A percentile compares a stretch with the other conserved stretches of the same genome.
Conservation (phyloP, 2,888 invertebrate species). For the Pandemis heparana region DNA sequence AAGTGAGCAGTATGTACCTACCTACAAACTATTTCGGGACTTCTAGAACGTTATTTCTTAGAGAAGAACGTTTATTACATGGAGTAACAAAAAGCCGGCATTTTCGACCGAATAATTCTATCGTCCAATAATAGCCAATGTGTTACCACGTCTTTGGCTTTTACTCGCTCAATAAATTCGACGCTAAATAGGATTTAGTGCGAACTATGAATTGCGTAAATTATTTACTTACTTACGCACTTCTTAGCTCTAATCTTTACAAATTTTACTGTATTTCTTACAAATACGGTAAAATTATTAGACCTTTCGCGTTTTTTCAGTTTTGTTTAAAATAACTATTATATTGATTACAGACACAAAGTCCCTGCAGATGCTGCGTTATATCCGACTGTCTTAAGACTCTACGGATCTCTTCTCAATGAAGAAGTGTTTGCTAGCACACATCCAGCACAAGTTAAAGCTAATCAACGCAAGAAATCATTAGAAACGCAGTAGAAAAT, state of each 20-base stretch:
- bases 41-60: not conserved
- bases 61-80: not conserved
- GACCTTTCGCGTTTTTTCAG: not conserved
- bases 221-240: not conserved
- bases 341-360: constrained; percentile 64
- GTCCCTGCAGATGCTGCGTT: constrained; percentile 58
- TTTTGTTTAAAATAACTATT: not conserved
- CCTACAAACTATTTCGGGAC: not conserved
- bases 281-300: no score
- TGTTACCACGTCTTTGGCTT: not conserved
- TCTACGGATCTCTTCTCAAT: constrained; percentile 67
- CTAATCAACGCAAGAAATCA: not conserved
- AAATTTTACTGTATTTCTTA: no score
- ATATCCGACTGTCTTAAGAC: constrained; percentile 64
- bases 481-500: not conserved
- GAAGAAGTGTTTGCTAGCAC: constrained; percentile 68
- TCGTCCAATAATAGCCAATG: not conserved
- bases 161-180: not conserved
- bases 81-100: not conserved
- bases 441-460: constrained; percentile 64
- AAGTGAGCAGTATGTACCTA: no score
- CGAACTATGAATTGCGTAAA: no score
- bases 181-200: no score
- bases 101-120: not conserved
- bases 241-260: no score